phyloP scores from a whole-genome alignment of 1,140 invertebrate species.

The Meteorus sp. region DNA sequence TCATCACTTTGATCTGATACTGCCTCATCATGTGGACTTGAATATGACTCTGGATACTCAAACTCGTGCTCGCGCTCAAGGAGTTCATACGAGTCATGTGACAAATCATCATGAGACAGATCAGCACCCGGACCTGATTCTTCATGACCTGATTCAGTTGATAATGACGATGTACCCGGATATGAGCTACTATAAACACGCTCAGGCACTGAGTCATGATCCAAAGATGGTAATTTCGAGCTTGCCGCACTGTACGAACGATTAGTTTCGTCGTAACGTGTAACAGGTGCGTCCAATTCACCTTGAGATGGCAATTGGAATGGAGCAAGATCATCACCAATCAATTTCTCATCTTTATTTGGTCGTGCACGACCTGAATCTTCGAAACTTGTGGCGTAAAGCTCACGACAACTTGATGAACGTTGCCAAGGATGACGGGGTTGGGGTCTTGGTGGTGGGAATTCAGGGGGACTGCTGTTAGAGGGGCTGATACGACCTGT shows the following conservation, averaged over 20 bases:
- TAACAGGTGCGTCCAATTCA: slow-evolving; percentile 72
- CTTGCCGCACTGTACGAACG: slow-evolving; percentile 63
- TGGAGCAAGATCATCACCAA: slow-evolving; percentile 30
- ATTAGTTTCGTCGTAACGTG: slow-evolving; percentile 74
- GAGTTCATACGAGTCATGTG: slow-evolving; percentile 86
- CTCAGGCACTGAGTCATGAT: slow-evolving; percentile 64
- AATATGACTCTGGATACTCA: slow-evolving; percentile 55
- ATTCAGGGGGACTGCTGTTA: slow-evolving; percentile 59
- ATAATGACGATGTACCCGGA: slow-evolving; percentile 73
- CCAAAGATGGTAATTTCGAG: slow-evolving; percentile 64
- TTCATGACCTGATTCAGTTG: slow-evolving; percentile 66
- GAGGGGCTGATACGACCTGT: slow-evolving; percentile 62
- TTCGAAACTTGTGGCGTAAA: slow-evolving; percentile 73
- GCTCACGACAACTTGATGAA: slow-evolving; percentile 77
- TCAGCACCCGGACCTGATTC: slow-evolving; percentile 62
- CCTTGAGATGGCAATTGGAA: slow-evolving; percentile 57
- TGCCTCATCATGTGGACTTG: slow-evolving; percentile 46
- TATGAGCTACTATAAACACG: slow-evolving; percentile 83
- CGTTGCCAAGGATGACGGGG: slow-evolving; percentile 69
- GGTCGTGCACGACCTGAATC: slow-evolving; percentile 65
- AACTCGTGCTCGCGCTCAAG: slow-evolving; percentile 68
- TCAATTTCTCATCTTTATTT: slow-evolving; percentile 44
- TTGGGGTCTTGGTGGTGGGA: slow-evolving; percentile 52
- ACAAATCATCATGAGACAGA: slow-evolving; percentile 80
- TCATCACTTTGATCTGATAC: slow-evolving; percentile 54